Evolutionary conservation across 2,113 vertebrate species (phyloP).

Genomic region (Nyctereutes procyonoides): DNA sequence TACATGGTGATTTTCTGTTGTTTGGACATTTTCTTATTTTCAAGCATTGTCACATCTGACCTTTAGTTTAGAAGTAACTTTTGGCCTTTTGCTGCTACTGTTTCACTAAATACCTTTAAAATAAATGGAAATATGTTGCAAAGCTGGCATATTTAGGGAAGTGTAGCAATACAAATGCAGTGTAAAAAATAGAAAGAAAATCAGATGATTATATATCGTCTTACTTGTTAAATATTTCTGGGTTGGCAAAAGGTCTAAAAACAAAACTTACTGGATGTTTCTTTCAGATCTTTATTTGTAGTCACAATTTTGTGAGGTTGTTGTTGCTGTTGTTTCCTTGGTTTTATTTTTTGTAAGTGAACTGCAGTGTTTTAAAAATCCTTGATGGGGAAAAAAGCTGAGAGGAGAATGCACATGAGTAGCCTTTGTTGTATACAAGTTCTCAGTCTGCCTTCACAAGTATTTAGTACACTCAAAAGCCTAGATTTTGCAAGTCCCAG

Average conservation of each 20-base stretch:
- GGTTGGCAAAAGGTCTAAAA: neutral
- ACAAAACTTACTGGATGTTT: neutral
- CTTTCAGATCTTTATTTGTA: neutral
- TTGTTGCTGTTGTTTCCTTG: neutral
- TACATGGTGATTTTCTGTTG: constrained; percentile 52
- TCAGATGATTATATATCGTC: neutral
- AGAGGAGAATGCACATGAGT: neutral
- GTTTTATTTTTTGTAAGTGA: neutral
- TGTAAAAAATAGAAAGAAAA: constrained; percentile 20
- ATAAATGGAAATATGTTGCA: constrained; percentile 13
- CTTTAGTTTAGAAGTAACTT: constrained; percentile 58
- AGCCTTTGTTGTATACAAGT: neutral
- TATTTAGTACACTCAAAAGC: neutral
- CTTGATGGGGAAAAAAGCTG: neutral
- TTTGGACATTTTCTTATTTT: constrained; percentile 70
- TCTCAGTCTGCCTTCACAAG: neutral
- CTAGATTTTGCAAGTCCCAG: neutral
- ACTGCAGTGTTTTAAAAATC: neutral
- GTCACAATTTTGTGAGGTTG: neutral
- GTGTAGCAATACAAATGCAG: neutral
- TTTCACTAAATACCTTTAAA: constrained; percentile 66
- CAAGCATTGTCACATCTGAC: constrained; percentile 41
- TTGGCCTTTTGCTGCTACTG: constrained; percentile 53
- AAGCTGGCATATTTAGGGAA: neutral
- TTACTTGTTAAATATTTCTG: neutral